phyloP scores from a whole-genome alignment of 2,797 vertebrate genomes.

The Falco rusticolus region DNA sequence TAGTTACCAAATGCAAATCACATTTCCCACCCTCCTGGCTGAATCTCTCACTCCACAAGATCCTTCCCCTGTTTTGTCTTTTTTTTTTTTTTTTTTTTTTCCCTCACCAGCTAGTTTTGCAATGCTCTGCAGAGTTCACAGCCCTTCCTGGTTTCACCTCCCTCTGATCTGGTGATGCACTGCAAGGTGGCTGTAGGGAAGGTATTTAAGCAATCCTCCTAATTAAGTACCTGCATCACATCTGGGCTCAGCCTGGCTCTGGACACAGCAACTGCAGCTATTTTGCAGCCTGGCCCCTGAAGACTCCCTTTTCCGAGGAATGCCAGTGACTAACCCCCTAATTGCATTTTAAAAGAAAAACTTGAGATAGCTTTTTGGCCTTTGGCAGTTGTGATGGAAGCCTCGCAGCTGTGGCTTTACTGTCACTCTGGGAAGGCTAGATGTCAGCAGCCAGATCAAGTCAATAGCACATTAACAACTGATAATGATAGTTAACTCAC shows the following conservation, averaged over 20 bases:
- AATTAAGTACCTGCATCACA: neutral
- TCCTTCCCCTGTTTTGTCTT: neutral
- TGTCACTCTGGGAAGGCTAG: neutral
- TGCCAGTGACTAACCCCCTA: neutral
- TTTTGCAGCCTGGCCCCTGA: neutral
- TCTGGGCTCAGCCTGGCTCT: neutral
- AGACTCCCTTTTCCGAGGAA: neutral
- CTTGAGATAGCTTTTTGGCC: neutral
- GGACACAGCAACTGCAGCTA: neutral
- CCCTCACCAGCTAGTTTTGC: conserved; percentile 1
- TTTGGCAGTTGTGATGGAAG: neutral
- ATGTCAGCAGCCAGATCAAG: neutral
- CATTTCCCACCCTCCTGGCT: conserved; percentile 55
- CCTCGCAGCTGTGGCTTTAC: neutral
- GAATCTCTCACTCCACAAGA: neutral
- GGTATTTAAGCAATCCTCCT: neutral
- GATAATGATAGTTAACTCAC: neutral
- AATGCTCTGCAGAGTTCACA: neutral
- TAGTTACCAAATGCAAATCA: conserved; percentile 58
- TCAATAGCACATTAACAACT: neutral
- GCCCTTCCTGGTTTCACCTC: neutral
- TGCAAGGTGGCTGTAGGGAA: neutral
- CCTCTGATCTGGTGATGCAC: neutral
- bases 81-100: too few species aligned
- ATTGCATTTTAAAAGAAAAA: conserved; percentile 2